phyloP scores from a whole-genome alignment of 2,888 invertebrate genomes.

The Perithous albicinctus region DNA sequence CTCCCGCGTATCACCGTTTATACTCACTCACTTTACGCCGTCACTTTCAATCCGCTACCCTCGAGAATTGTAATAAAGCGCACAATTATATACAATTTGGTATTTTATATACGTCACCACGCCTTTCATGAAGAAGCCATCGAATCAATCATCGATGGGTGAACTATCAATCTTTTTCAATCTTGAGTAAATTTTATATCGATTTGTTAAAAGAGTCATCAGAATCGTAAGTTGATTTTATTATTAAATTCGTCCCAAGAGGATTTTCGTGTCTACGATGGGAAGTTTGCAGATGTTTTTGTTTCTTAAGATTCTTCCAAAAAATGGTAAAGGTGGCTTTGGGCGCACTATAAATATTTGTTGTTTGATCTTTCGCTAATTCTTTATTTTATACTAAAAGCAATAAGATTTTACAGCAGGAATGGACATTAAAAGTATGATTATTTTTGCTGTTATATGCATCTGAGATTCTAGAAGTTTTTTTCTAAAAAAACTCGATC shows the following conservation, averaged over 20 bases:
- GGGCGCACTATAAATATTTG: no score
- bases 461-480: no score
- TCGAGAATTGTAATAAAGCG: slow-evolving; percentile 36
- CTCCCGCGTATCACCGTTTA: slow-evolving; percentile 33
- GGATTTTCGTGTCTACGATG: slow-evolving; percentile 45
- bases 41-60: slow-evolving; percentile 45
- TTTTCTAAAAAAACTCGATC: no score
- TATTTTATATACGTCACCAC: slow-evolving; percentile 32
- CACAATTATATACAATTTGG: slow-evolving; percentile 53
- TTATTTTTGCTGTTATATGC: no score
- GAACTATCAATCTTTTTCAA: not conserved
- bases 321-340: not conserved
- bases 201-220: slow-evolving; percentile 63
- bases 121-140: slow-evolving; percentile 34
- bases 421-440: no score
- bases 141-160: slow-evolving; percentile 36
- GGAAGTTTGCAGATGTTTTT: slow-evolving; percentile 3
- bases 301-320: not conserved
- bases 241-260: slow-evolving; percentile 48
- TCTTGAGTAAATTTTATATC: slow-evolving; percentile 34
- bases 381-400: no score
- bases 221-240: slow-evolving; percentile 46
- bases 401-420: no score
- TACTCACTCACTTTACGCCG: slow-evolving; percentile 47
- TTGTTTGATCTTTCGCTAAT: no score